Evolutionary conservation across 1,140 invertebrate genomes (phyloP).

Genomic region (Nomia melanderi): DNA sequence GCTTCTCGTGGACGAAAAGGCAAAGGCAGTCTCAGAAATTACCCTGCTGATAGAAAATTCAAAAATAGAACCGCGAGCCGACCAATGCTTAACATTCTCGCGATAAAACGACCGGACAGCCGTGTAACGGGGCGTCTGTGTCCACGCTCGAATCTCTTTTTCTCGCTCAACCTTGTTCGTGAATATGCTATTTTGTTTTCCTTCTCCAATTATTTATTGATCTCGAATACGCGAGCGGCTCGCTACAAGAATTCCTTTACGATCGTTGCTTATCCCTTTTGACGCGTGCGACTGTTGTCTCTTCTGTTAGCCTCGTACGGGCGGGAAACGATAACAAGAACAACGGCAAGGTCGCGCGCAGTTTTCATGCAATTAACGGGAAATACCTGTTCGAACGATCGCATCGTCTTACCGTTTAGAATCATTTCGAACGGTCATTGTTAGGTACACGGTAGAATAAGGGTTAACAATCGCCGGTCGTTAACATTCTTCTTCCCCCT

Average conservation of each 20-base stretch:
- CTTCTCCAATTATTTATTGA: constrained; percentile 20
- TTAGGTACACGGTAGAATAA: constrained; percentile 29
- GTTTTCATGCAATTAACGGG: constrained; percentile 3
- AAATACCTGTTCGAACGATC: not conserved
- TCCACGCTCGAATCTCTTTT: too few relatives aligned
- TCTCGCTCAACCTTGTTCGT: constrained; percentile 5
- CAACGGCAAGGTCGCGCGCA: not conserved
- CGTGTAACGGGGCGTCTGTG: too few relatives aligned
- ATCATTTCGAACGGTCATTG: constrained; percentile 11
- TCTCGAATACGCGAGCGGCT: not conserved
- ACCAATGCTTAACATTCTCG: not conserved
- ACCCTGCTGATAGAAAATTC: constrained; percentile 21
- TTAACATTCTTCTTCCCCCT: constrained; percentile 38
- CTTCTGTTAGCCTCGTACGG: not conserved
- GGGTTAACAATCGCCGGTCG: constrained; percentile 31
- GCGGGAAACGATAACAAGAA: not conserved
- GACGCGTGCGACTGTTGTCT: not conserved
- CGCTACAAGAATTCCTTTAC: not conserved
- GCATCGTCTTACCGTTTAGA: constrained; percentile 10
- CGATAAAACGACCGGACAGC: not conserved
- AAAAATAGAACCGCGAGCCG: constrained; percentile 24
- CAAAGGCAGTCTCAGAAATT: constrained; percentile 24
- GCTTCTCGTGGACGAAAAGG: not conserved
- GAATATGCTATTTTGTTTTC: not conserved
- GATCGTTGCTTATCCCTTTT: not conserved